Evolutionary conservation across 2,113 vertebrate species (phyloP).

Genomic region (Pipa parva): DNA sequence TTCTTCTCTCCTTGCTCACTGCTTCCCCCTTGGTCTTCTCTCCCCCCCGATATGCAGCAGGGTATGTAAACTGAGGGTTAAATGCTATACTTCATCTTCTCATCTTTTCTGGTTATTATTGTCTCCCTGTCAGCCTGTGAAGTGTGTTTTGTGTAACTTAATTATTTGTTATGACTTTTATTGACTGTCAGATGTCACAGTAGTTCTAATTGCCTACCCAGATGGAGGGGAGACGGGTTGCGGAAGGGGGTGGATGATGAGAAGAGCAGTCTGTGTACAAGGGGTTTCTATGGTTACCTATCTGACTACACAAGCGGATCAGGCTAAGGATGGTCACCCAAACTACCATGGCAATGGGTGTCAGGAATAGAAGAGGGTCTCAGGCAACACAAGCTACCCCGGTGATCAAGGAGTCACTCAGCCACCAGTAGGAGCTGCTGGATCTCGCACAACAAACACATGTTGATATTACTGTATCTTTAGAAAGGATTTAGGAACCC

Average conservation of each 20-base stretch:
- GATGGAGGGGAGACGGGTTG: constrained; percentile 5
- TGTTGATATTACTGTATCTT: neutral
- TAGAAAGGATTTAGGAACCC: neutral
- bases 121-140: neutral
- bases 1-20: too few relatives aligned
- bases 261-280: constrained; percentile 44
- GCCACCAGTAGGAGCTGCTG: constrained; percentile 16
- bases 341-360: constrained; percentile 55
- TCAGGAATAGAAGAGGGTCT: constrained; percentile 36
- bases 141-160: constrained; percentile 2
- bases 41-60: too few relatives aligned
- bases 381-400: constrained; percentile 23
- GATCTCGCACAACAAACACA: constrained; percentile 38
- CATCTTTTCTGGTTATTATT: too few relatives aligned
- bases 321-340: constrained; percentile 62
- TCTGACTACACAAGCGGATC: constrained; percentile 71
- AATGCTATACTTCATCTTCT: too few relatives aligned
- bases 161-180: constrained; percentile 33
- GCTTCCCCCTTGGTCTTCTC: too few relatives aligned
- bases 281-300: constrained; percentile 88
- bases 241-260: constrained; percentile 11
- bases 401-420: neutral
- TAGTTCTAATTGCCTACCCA: constrained; percentile 40
- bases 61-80: too few relatives aligned
- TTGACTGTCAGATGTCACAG: constrained; percentile 41